These are phyloP conservation scores for Himalopsyche tibetana DNA, from an alignment of 2,888 invertebrate genomes.

Conservation along the genomic window DNA sequence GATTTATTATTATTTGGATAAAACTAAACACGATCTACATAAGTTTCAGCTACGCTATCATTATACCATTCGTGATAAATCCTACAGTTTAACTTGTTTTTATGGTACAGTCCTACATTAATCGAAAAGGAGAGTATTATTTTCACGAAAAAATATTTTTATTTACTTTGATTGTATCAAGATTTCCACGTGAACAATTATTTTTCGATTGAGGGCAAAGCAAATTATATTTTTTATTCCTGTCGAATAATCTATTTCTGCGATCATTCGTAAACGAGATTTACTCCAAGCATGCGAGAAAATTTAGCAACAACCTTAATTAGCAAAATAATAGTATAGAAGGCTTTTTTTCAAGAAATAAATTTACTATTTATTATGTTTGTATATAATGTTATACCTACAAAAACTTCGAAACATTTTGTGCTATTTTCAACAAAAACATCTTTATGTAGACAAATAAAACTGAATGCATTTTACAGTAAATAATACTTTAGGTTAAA, in stretches of 20 bases:
- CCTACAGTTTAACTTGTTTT: background rate
- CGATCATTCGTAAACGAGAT: slow-evolving; percentile 5
- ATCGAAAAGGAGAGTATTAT: background rate
- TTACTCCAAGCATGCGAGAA: background rate
- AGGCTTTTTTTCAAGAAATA: no score
- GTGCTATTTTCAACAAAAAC: no score
- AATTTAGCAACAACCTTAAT: background rate
- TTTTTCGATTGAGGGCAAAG: slow-evolving; percentile 2
- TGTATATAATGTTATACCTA: no score
- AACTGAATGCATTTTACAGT: no score
- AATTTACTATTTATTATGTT: no score
- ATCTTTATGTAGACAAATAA: no score
- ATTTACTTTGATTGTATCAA: slow-evolving; percentile 15
- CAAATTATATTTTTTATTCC: background rate
- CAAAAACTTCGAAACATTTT: no score
- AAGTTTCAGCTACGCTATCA: background rate
- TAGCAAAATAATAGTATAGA: no score
- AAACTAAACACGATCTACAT: no score
- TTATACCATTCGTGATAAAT: slow-evolving; percentile 21
- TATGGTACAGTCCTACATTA: background rate
- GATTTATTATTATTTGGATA: no score
- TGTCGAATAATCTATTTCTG: background rate
- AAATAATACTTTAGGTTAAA: no score
- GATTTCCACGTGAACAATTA: background rate
- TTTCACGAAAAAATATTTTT: background rate